Evolutionary conservation across 2,888 invertebrate species (phyloP), one percentile per base, ranked within the genome.

Genomic region (Ornithoptera alexandrae): DNA sequence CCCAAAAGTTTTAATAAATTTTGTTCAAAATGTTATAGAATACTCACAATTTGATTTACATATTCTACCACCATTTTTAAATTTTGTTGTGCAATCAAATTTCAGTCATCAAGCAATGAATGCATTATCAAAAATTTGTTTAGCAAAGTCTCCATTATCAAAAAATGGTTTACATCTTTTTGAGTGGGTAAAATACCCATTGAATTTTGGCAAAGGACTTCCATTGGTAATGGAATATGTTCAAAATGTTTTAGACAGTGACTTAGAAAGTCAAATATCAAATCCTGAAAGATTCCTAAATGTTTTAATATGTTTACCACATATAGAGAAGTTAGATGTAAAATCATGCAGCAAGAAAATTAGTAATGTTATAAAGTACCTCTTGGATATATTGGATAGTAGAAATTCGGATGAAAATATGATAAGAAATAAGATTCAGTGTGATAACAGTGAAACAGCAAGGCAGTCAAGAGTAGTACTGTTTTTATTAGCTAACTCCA

Each of bases 21-120:
- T 96, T 79, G 93, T 96, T 3, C 93, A 94, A 77, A 94, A 94
- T 82, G 94, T 96, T 5, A 91, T 94, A 56, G 84, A 93, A 50
- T 95, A 95, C 79, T 92, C 95, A 0, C 94, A 95, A 65, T 97
- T 96, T 83, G 96, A 97, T 80, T 92, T 95, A 74, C 90, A 96
- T 50, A 94, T 97, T 72, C 85, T 97, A 65, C 96, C 96, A 0
- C 92, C 93, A 20, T 94, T 96, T 71, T 77, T 96, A 39, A 93
- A 93, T 67, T 94, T 93, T 77, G 94, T 94, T 53, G 78, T 91
- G 22, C 93, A 94, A 65, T 86, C 88, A 0, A 84, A 92, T 69
- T 93, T 95, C 68, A 93, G 95, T 74, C 80, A 82, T 53, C 86
- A 93, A 56, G 92, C 93, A 4, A 88, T 97, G 76, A 85, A 93